Base-by-base conservation (phyloP, 2,888 invertebrate species). In the Tipula unca region DNA sequence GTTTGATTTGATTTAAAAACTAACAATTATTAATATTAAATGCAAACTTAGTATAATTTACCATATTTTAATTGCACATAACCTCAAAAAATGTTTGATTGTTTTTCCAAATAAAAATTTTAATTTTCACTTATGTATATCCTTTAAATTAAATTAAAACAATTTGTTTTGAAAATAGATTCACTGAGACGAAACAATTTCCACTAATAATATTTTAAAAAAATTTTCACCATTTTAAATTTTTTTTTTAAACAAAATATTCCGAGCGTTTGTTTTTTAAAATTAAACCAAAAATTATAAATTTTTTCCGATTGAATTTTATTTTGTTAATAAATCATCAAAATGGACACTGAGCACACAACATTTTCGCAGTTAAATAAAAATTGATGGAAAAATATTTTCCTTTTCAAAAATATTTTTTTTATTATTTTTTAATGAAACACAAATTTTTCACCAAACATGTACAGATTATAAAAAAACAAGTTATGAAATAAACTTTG, bases 401-500 rank as follows among this genome's bases (percentile, higher is more conserved):
- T 32, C 32, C 32, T 32, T 32, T 17, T 54, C 48, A 17, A 17
- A 32, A 32, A 32, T 17, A n/a, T 48, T n/a, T 17, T 48, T n/a
- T 48, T 48, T 54, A 8, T 54, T 25, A 54, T 25, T 69, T 25
- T 25, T 25, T 69, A 25, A 69, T 20, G 25, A 69, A 69, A 69
- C 25, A 69, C 69, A 25, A 69, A 25, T 25, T 69, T 69, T 69
- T 25, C 48, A 25, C 25, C 69, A 69, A 69, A 69, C 69, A 69
- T 54, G 48, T 54, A 54, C 17, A 54, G 17, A 6, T 54, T 1
- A 82, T 8, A 82, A 82, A 82, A 82, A 29, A 82, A 82, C 29
- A 82, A 35, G 32, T 83, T 83, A 83, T 83, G 83, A 83, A 83
- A 83, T 35, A 83, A 83, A 83, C 83, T 83, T 35, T 35, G 83